Percentiles rank a stretch among this genome's conserved stretches.
Evolutionary conservation across 2,113 vertebrate species (phyloP).

Genomic region (Sylvicapra grimmia): DNA sequence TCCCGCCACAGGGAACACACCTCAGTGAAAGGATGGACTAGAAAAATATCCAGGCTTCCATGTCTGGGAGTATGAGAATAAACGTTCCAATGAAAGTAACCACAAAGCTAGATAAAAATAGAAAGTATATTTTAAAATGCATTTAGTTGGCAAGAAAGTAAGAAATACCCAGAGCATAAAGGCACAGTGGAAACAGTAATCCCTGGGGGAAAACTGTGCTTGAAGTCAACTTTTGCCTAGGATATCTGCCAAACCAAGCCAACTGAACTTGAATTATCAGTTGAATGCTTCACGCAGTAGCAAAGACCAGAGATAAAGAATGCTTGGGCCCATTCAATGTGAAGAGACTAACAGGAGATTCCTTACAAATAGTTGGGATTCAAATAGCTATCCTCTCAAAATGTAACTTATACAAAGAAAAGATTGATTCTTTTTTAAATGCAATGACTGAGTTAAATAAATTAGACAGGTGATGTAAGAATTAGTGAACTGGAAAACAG

Average conservation of each 20-base stretch:
- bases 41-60: neutral
- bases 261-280: neutral
- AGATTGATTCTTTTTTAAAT: neutral
- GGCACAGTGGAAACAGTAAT: neutral
- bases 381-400: neutral
- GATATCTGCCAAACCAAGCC: neutral
- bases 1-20: neutral
- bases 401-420: neutral
- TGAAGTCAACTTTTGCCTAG: neutral
- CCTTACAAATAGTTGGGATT: neutral
- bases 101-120: neutral
- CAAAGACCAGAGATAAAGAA: neutral
- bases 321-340: neutral
- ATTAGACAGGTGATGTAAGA: neutral
- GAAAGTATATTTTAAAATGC: neutral
- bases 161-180: neutral
- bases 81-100: neutral
- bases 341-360: neutral
- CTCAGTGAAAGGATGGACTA: neutral
- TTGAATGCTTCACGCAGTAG: neutral
- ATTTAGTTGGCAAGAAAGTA: neutral
- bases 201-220: neutral
- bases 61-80: neutral
- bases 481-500: neutral
- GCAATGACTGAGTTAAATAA: neutral